phyloP scores from a whole-genome alignment of 2,888 invertebrate species.

The Plebejus anna region DNA sequence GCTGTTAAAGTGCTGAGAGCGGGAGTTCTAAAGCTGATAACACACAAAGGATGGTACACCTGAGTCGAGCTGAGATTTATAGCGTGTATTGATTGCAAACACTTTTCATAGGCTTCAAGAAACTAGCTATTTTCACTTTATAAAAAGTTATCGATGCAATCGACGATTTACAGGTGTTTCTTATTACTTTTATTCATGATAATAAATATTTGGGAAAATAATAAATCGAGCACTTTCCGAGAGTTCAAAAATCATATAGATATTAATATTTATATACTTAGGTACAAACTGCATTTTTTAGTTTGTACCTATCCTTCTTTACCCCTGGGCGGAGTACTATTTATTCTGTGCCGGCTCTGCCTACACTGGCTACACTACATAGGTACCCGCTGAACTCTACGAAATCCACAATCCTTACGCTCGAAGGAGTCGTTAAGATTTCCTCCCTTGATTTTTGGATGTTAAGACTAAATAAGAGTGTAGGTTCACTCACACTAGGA shows the following conservation, averaged over 20 bases:
- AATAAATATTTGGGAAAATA: not conserved
- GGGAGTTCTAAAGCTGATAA: slow-evolving; percentile 11
- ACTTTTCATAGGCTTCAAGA: slow-evolving; percentile 22
- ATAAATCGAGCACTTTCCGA: not conserved
- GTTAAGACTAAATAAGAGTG: no score
- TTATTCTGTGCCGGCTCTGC: no score
- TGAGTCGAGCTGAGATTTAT: slow-evolving; percentile 23
- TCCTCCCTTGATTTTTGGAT: no score
- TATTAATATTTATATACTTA: no score
- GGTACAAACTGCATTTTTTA: no score
- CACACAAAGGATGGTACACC: slow-evolving; percentile 20
- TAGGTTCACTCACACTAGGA: no score
- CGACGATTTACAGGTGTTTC: not conserved
- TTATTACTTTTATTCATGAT: not conserved
- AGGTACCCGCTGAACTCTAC: no score
- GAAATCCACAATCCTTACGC: no score
- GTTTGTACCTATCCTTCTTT: no score
- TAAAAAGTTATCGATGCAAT: not conserved
- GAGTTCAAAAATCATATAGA: not conserved
- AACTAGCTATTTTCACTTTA: slow-evolving; percentile 3
- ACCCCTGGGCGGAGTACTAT: no score
- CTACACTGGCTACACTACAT: no score
- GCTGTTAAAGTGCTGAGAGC: not conserved
- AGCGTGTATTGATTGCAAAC: slow-evolving; percentile 10
- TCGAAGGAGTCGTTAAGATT: no score